Conservation (phyloP, 2,113 vertebrate genomes). For the Dromiciops gliroides region DNA sequence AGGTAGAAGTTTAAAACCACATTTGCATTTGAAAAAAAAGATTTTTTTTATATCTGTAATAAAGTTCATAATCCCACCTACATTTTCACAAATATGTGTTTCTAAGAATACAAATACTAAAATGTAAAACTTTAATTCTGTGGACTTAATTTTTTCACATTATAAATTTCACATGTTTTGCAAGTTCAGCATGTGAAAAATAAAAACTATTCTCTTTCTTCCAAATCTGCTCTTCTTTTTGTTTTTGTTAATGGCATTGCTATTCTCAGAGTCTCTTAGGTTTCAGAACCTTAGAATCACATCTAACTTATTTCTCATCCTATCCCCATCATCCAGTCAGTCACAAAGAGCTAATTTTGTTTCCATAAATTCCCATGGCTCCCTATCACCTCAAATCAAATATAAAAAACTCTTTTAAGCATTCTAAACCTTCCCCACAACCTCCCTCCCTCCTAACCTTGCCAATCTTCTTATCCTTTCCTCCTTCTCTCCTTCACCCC, state of each 20-base stretch:
- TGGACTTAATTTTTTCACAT: slow-evolving; percentile 30
- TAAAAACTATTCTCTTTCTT: background rate
- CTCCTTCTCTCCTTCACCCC: background rate
- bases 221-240: background rate
- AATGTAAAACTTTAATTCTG: slow-evolving; percentile 23
- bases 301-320: background rate
- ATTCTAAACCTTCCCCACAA: background rate
- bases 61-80: slow-evolving; percentile 16
- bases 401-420: background rate
- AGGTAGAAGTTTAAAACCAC: slow-evolving; percentile 58
- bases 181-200: background rate
- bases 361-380: background rate
- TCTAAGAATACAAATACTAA: slow-evolving; percentile 34
- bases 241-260: background rate
- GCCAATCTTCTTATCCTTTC: background rate
- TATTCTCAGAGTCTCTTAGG: background rate
- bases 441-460: background rate
- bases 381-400: background rate
- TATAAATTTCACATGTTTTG: background rate
- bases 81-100: slow-evolving; percentile 46
- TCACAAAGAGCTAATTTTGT: background rate
- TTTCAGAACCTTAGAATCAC: background rate
- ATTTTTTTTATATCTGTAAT: slow-evolving; percentile 22
- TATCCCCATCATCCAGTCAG: background rate
- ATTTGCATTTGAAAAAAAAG: slow-evolving; percentile 38